A percentile compares a stretch with the other conserved stretches of the same genome.
Conservation (phyloP, 2,888 invertebrate species). For the Andricus curvator region DNA sequence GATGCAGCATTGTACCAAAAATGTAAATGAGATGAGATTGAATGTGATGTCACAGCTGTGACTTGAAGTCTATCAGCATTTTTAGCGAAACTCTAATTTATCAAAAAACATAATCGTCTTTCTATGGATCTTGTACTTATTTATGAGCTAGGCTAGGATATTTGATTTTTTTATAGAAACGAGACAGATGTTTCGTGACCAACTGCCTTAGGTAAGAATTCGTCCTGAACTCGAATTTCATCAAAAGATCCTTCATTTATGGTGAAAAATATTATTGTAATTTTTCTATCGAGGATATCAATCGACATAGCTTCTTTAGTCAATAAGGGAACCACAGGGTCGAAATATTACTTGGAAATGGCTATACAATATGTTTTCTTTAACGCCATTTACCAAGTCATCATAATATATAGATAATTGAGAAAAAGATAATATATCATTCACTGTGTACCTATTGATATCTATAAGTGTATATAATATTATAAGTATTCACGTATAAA, state of each 20-base stretch:
- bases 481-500: slow-evolving; percentile 7
- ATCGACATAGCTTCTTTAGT: not conserved
- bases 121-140: slow-evolving; percentile 30
- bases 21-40: not conserved
- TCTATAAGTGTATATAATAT: slow-evolving; percentile 23
- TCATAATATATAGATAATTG: not conserved
- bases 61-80: slow-evolving; percentile 29
- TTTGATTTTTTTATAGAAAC: slow-evolving; percentile 33
- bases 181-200: not conserved
- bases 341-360: slow-evolving; percentile 17
- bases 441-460: slow-evolving; percentile 9
- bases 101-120: not conserved
- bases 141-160: slow-evolving; percentile 1
- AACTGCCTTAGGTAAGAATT: not conserved
- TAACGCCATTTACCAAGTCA: slow-evolving; percentile 14
- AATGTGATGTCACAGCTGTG: slow-evolving; percentile 3
- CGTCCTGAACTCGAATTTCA: not conserved
- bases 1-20: slow-evolving; percentile 8
- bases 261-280: not conserved
- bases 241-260: not conserved
- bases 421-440: not conserved
- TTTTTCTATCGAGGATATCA: not conserved
- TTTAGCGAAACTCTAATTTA: slow-evolving; percentile 20
- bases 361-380: slow-evolving; percentile 20
- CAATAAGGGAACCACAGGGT: not conserved